A percentile compares a stretch with the other conserved stretches of the same genome.
Conservation (phyloP, 2,797 vertebrate genomes). For the Harpia harpyja region DNA sequence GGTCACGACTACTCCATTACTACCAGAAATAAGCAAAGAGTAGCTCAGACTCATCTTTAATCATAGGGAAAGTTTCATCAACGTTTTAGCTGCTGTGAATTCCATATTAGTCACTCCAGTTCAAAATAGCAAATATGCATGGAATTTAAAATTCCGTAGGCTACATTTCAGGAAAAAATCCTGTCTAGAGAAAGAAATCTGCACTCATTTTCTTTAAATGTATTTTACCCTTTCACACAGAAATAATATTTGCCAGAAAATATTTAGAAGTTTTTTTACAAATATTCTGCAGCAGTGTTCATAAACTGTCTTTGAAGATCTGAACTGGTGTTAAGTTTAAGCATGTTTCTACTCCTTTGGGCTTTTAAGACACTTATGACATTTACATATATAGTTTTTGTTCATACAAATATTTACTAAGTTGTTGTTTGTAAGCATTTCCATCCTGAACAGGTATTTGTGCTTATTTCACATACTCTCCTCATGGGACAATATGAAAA, state of each 20-base stretch:
- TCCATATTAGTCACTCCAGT: not conserved
- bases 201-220: not conserved
- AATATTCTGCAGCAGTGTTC: not conserved
- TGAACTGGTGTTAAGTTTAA: not conserved
- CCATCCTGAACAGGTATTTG: not conserved
- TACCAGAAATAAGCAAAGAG: not conserved
- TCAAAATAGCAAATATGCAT: not conserved
- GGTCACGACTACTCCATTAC: not conserved
- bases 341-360: not conserved
- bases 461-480: not conserved
- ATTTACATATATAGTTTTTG: not conserved
- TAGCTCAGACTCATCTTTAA: not conserved
- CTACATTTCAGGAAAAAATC: not conserved
- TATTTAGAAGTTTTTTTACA: not conserved
- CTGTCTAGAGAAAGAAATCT: not conserved
- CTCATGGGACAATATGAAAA: not conserved
- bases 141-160: not conserved
- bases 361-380: not conserved
- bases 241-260: not conserved
- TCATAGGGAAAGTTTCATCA: not conserved
- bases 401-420: not conserved
- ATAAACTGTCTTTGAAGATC: not conserved
- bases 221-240: not conserved
- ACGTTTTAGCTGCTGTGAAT: not conserved
- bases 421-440: not conserved